phyloP scores from a whole-genome alignment of 2,113 vertebrate genomes.

The Cichladusa arquata region DNA sequence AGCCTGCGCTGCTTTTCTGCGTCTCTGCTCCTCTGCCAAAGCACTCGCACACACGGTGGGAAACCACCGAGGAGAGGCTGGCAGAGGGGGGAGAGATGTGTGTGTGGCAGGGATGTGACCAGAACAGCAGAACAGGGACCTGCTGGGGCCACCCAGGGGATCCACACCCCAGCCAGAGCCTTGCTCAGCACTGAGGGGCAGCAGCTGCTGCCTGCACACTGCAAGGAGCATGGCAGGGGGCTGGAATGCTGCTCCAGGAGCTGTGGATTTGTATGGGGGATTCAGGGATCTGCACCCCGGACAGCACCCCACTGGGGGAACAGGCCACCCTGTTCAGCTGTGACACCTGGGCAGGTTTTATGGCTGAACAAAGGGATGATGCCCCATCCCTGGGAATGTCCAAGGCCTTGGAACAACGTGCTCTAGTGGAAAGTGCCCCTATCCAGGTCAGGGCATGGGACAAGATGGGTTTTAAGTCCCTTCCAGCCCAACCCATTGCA shows the following conservation, averaged over 20 bases:
- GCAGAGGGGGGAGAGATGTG: fast-evolving
- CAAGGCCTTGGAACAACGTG: not conserved
- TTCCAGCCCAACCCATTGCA: not conserved
- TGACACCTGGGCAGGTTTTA: not conserved
- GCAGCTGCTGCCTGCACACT: fast-evolving
- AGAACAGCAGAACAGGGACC: fast-evolving
- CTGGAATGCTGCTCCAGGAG: not conserved
- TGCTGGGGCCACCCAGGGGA: not conserved
- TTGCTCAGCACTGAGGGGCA: fast-evolving
- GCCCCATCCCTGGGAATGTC: not conserved
- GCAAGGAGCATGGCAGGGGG: fast-evolving
- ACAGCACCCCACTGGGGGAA: fast-evolving
- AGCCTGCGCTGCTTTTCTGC: not conserved
- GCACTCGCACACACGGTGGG: fast-evolving
- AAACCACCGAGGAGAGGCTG: not conserved
- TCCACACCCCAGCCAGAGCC: not conserved
- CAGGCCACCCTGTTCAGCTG: fast-evolving
- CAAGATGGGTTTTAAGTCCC: too few species aligned
- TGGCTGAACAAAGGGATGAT: fast-evolving
- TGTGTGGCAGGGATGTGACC: not conserved
- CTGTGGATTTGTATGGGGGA: fast-evolving
- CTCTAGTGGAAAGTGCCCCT: not conserved
- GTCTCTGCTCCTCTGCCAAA: not conserved
- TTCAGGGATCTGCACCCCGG: not conserved
- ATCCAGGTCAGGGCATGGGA: fast-evolving